A percentile compares a stretch with the other conserved stretches of the same genome.
These are phyloP conservation scores for Myotis davidii DNA, from an alignment of 2,113 vertebrate genomes.

Conservation along the genomic window DNA sequence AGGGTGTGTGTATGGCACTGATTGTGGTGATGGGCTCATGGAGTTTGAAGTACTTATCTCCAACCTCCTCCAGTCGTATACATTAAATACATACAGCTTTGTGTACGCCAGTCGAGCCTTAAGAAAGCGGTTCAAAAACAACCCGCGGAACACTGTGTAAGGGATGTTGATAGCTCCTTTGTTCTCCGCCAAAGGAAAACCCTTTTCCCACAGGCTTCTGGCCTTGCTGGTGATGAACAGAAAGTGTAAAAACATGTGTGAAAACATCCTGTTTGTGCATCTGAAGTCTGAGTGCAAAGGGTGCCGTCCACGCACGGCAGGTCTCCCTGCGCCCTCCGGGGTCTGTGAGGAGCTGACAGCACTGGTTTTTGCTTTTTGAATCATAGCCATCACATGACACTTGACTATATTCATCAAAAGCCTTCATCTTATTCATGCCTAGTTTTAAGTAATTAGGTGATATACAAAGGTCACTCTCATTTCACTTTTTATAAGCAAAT, in stretches of 20 bases:
- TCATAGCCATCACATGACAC: not conserved
- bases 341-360: fast-evolving
- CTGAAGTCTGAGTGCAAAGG: not conserved
- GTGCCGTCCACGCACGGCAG: fast-evolving
- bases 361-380: not conserved
- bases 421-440: not conserved
- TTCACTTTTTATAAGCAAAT: not conserved
- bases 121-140: not conserved
- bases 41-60: not conserved
- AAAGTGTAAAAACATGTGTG: not conserved
- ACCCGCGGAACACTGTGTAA: not conserved
- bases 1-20: not conserved
- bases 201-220: not conserved
- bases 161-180: not conserved
- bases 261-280: not conserved
- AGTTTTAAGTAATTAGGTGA: not conserved
- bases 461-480: not conserved
- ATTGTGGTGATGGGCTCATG: not conserved
- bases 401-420: not conserved
- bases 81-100: not conserved
- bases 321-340: fast-evolving
- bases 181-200: not conserved
- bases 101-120: too few relatives aligned
- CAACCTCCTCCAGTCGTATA: not conserved
- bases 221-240: not conserved